Evolutionary conservation across 2,888 invertebrate species (phyloP).

Genomic region (Sinelater perroti): DNA sequence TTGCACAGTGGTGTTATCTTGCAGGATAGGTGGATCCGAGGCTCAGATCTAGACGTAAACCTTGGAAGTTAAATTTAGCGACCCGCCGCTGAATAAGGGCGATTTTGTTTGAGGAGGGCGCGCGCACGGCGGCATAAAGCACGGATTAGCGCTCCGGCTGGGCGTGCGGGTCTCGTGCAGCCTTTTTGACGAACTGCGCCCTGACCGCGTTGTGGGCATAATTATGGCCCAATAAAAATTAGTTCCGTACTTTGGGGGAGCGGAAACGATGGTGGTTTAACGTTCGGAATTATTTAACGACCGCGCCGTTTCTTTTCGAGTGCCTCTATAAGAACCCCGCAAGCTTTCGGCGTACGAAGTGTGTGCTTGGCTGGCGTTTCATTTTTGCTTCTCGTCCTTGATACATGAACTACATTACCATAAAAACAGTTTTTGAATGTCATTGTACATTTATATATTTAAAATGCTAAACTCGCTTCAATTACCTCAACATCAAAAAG

Average conservation of each 20-base stretch:
- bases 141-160: constrained; percentile 18
- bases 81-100: constrained; percentile 28
- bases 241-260: constrained; percentile 6
- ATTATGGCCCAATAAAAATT: constrained; percentile 15
- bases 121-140: constrained; percentile 20
- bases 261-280: constrained; percentile 7
- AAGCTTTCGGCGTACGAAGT: too few species aligned
- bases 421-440: too few species aligned
- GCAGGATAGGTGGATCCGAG: constrained; percentile 28
- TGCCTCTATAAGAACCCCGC: too few species aligned
- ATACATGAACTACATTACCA: too few species aligned
- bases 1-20: constrained; percentile 32
- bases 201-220: constrained; percentile 6
- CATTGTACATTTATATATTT: too few species aligned
- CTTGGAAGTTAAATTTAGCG: constrained; percentile 29
- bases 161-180: constrained; percentile 14
- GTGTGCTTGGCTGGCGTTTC: too few species aligned
- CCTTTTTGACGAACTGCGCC: constrained; percentile 18
- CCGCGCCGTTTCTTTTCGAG: constrained; percentile 3
- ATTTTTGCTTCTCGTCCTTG: too few species aligned
- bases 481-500: too few species aligned
- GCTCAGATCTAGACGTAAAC: constrained; percentile 27
- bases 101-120: constrained; percentile 25
- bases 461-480: too few species aligned
- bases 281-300: constrained; percentile 4